Conservation (phyloP, 2,888 invertebrate genomes). For the Leucoma salicis region DNA sequence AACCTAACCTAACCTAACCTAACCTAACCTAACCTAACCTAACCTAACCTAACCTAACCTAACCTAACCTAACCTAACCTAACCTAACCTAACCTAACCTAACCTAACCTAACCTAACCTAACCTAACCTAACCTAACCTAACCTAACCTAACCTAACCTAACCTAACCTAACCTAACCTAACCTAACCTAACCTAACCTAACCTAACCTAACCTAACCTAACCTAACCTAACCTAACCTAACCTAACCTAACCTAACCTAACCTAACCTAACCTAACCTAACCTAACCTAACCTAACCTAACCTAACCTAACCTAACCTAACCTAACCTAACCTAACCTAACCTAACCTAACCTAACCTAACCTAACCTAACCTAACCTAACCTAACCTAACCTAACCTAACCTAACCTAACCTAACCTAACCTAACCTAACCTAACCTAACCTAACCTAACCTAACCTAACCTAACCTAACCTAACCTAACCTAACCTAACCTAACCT, state of each 20-base stretch:
- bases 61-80: slow-evolving; percentile 16
- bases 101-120: slow-evolving; percentile 17
- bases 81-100: slow-evolving; percentile 16
- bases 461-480: slow-evolving; percentile 20
- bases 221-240: slow-evolving; percentile 16
- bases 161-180: slow-evolving; percentile 11
- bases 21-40: slow-evolving; percentile 16
- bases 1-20: slow-evolving; percentile 18
- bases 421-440: slow-evolving; percentile 17
- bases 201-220: slow-evolving; percentile 16
- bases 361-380: slow-evolving; percentile 14
- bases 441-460: slow-evolving; percentile 17
- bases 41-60: slow-evolving; percentile 15
- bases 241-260: slow-evolving; percentile 9
- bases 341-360: slow-evolving; percentile 19
- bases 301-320: slow-evolving; percentile 14
- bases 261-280: slow-evolving; percentile 14
- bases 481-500: slow-evolving; percentile 22
- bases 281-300: slow-evolving; percentile 14
- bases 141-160: slow-evolving; percentile 11
- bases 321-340: slow-evolving; percentile 19
- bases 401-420: slow-evolving; percentile 15
- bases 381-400: slow-evolving; percentile 18
- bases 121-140: slow-evolving; percentile 13
- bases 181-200: slow-evolving; percentile 15